Conservation (phyloP, 2,888 invertebrate species). For the Drosophila anceps region DNA sequence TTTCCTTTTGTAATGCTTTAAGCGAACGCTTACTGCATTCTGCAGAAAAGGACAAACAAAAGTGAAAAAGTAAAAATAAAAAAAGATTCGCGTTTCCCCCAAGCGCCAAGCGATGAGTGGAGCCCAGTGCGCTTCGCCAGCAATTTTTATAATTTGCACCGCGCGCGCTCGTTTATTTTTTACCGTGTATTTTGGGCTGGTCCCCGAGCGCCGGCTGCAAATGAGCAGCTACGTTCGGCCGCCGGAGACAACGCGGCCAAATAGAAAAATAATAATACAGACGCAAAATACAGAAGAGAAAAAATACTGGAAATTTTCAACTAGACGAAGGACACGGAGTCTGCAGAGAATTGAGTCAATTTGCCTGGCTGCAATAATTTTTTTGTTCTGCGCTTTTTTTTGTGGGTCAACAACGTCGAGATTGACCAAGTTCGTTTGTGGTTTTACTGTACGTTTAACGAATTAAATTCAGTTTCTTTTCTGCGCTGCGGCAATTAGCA, state of each 20-base stretch:
- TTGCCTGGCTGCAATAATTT: conserved; percentile 51
- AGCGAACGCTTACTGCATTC: conserved; percentile 47
- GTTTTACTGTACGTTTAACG: conserved; percentile 22
- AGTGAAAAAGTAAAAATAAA: conserved; percentile 1
- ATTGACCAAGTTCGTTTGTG: conserved; percentile 18
- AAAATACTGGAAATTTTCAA: conserved; percentile 41
- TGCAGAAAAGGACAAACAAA: conserved; percentile 1
- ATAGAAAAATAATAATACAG: conserved; percentile 68
- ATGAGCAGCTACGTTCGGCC: conserved; percentile 66
- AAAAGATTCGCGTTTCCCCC: conserved; percentile 50
- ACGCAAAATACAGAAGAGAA: not conserved
- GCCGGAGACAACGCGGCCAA: conserved; percentile 62
- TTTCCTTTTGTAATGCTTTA: conserved; percentile 54
- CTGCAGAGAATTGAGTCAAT: conserved; percentile 73
- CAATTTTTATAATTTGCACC: conserved; percentile 80
- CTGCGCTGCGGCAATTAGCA: conserved; percentile 69
- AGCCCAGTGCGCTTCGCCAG: conserved; percentile 74
- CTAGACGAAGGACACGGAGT: conserved; percentile 52
- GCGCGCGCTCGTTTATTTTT: conserved; percentile 13
- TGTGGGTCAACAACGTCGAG: conserved; percentile 51
- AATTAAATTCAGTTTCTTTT: conserved; percentile 60
- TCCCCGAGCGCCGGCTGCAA: conserved; percentile 69
- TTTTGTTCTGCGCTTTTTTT: conserved; percentile 11
- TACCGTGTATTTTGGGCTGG: conserved; percentile 7
- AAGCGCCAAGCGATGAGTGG: conserved; percentile 54